Base-by-base conservation (phyloP, 2,888 invertebrate species). In the Willowsia nigromaculata region DNA sequence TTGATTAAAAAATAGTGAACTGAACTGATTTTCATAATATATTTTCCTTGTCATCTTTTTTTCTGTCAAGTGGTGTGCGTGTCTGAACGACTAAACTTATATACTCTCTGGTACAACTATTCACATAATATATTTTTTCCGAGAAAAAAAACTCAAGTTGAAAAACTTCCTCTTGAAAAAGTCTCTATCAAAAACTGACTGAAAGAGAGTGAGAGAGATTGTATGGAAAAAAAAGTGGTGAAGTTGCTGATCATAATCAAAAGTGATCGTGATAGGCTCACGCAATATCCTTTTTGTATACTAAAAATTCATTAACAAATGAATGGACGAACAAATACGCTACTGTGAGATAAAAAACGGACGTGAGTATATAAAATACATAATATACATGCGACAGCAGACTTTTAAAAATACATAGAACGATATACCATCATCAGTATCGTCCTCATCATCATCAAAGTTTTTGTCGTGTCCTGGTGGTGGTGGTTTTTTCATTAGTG, bases 51-150 rank as follows among this genome's bases (percentile, higher is more conserved):
- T 82, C 62, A 62, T 82, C 59, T 65, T 30, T 59, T 62, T 50
- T 56, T 27, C 33, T 85, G 84, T 85, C 84, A 85, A 85, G 84
- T 65, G 71, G 82, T 37, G 84, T 85, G 84, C 84, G 84, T 85
- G 84, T 33, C 74, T 56, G 43, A 76, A 27, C 50, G 76, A 76
- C 50, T 76, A 76, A 40, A 22, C 40, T 71, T 22, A n/a, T n/a
- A n/a, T 15, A 33, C 33, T 37, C 37, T 22, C 27, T 62, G 13
- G 40, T 40, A 71, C 40, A 9, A 18, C 22, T 27, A 71, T 25
- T 3, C 37, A 65, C 13, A 50, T 33, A 43, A 74, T 13, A 47
- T 40, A 33, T 78, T 33, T 62, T 22, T 53, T 47, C 25, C 53
- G 4, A 56, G n/a, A 56, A 80, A 40, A 30, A n/a, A 22, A n/a